phyloP scores from a whole-genome alignment of 2,113 vertebrate species.

The Hiodon tergisus region DNA sequence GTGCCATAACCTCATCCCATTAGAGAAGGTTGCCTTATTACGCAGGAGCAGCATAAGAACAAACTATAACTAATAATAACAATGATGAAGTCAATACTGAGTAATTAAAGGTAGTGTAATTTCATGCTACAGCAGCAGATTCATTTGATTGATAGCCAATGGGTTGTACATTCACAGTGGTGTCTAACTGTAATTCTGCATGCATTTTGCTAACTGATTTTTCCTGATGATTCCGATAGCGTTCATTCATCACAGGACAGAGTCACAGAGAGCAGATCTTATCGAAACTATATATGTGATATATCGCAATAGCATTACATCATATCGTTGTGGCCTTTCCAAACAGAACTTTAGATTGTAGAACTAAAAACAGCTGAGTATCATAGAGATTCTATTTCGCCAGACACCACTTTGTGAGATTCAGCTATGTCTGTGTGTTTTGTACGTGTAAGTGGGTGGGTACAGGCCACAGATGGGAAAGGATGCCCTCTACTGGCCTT shows the following conservation, averaged over 20 bases:
- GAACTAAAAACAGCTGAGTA: not conserved
- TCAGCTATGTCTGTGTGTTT: not conserved
- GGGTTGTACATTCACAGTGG: not conserved
- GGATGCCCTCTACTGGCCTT: not conserved
- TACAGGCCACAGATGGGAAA: not conserved
- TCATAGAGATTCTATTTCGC: not conserved
- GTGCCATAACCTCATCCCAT: not conserved
- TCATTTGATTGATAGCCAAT: not conserved
- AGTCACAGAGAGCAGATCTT: too few relatives aligned
- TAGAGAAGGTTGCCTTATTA: not conserved
- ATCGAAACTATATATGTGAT: too few relatives aligned
- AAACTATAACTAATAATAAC: not conserved
- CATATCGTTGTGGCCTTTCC: not conserved
- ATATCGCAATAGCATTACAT: not conserved
- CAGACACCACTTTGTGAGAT: not conserved
- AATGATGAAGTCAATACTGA: not conserved
- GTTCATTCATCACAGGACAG: not conserved
- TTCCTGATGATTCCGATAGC: not conserved
- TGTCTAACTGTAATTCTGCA: not conserved
- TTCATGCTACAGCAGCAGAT: not conserved
- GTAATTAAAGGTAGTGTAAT: slow-evolving; percentile 1
- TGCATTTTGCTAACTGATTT: not conserved
- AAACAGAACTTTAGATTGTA: not conserved
- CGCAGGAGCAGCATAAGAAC: not conserved
- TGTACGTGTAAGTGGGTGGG: not conserved